Percentiles rank a stretch among this genome's conserved stretches.
These are phyloP conservation scores for Microdon myrmicae DNA, from an alignment of 2,888 invertebrate species.

Conservation along the genomic window DNA sequence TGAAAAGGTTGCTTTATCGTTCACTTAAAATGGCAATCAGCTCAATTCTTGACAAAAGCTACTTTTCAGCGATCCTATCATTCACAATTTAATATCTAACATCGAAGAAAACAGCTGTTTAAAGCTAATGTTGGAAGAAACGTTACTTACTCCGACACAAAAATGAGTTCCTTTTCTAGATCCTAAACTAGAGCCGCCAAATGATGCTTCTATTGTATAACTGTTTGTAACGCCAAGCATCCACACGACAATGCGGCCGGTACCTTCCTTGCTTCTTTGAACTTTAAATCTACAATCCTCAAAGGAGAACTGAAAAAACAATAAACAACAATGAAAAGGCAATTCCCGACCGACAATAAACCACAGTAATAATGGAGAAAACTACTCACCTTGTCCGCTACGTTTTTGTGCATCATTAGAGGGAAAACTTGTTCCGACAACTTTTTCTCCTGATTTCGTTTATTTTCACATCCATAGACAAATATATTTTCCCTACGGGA, in stretches of 20 bases:
- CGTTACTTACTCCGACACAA: constrained; percentile 69
- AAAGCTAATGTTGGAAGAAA: too few species aligned
- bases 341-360: too few species aligned
- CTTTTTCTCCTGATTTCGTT: constrained; percentile 79
- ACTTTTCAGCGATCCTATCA: too few species aligned
- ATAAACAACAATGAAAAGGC: constrained; percentile 5
- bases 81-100: too few species aligned
- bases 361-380: constrained; percentile 1
- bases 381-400: constrained; percentile 80
- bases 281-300: constrained; percentile 94
- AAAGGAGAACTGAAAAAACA: constrained; percentile 79
- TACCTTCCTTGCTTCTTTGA: constrained; percentile 93
- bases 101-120: too few species aligned
- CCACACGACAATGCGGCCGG: constrained; percentile 94
- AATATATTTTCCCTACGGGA: constrained; percentile 95
- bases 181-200: constrained; percentile 88
- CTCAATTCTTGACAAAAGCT: too few species aligned
- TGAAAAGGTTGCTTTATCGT: too few species aligned
- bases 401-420: constrained; percentile 91
- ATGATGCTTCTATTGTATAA: constrained; percentile 95
- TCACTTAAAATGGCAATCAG: too few species aligned
- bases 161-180: constrained; percentile 87
- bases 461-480: constrained; percentile 94
- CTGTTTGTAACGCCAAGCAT: constrained; percentile 94
- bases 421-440: constrained; percentile 94